These are phyloP conservation scores for Perdita meconis DNA, from an alignment of 2,888 invertebrate genomes.

Conservation along the genomic window DNA sequence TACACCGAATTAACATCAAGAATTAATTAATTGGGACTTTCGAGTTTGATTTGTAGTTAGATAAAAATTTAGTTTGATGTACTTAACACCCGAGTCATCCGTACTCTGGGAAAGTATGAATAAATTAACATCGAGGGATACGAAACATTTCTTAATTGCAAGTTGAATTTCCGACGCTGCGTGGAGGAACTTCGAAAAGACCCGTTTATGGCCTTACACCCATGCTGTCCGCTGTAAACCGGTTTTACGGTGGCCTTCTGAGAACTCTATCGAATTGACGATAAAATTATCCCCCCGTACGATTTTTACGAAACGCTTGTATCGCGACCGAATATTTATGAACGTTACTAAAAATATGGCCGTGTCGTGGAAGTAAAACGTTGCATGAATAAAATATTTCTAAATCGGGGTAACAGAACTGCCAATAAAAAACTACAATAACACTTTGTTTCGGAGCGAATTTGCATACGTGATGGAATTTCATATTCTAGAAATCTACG, in stretches of 20 bases:
- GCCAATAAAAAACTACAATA: neutral
- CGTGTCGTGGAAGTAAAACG: neutral
- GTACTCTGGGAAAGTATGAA: too few species aligned
- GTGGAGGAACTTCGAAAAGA: constrained; percentile 14
- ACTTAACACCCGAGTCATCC: neutral
- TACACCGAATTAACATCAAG: neutral
- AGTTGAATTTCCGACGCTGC: neutral
- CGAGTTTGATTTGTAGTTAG: too few species aligned
- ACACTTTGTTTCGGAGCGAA: neutral
- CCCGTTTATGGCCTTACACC: constrained; percentile 1
- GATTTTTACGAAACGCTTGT: constrained; percentile 3
- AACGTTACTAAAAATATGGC: neutral
- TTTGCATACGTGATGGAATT: neutral
- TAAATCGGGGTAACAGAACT: neutral
- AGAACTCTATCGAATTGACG: constrained; percentile 26
- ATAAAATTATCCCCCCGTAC: constrained; percentile 34
- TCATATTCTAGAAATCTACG: neutral
- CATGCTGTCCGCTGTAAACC: constrained; percentile 23
- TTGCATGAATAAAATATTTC: neutral
- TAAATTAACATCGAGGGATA: neutral
- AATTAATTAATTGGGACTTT: neutral
- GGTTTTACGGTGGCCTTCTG: constrained; percentile 38
- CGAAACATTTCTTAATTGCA: constrained; percentile 18
- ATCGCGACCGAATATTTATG: neutral
- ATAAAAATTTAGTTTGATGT: too few species aligned